phyloP scores from a whole-genome alignment of 1,140 invertebrate genomes.

The Sycobia sp. region DNA sequence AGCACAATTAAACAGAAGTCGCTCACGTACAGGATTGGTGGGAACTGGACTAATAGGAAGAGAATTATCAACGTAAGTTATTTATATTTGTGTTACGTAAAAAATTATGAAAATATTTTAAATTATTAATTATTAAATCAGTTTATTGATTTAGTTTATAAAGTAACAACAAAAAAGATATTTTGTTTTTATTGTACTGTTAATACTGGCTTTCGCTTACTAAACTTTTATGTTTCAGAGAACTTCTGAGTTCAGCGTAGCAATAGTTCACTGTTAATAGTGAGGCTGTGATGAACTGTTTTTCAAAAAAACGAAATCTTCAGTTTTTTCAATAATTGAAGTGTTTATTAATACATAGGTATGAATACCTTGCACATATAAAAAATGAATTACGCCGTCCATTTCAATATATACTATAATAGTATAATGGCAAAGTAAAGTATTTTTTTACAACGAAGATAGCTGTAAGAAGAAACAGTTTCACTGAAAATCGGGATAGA shows the following conservation, averaged over 20 bases:
- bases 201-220: too few relatives aligned
- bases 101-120: too few relatives aligned
- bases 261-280: slow-evolving; percentile 53
- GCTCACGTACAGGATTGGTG: slow-evolving; percentile 78
- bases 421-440: slow-evolving; percentile 23
- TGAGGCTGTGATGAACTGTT: slow-evolving; percentile 56
- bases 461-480: slow-evolving; percentile 16
- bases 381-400: slow-evolving; percentile 36
- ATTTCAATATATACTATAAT: slow-evolving; percentile 21
- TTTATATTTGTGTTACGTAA: too few relatives aligned
- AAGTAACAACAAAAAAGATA: background rate
- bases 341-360: slow-evolving; percentile 16
- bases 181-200: slow-evolving; percentile 4
- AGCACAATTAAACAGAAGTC: slow-evolving; percentile 82
- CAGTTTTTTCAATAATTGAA: slow-evolving; percentile 23
- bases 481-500: background rate
- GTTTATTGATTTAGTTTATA: background rate
- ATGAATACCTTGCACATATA: slow-evolving; percentile 14
- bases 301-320: slow-evolving; percentile 35
- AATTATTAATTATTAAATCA: background rate
- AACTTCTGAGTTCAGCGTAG: slow-evolving; percentile 60
- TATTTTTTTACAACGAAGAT: slow-evolving; percentile 27
- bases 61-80: slow-evolving; percentile 67
- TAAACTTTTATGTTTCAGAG: slow-evolving; percentile 51
- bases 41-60: slow-evolving; percentile 63